Base-by-base conservation (phyloP, 1,140 invertebrate species). In the Drosophila sulfurigaster region DNA sequence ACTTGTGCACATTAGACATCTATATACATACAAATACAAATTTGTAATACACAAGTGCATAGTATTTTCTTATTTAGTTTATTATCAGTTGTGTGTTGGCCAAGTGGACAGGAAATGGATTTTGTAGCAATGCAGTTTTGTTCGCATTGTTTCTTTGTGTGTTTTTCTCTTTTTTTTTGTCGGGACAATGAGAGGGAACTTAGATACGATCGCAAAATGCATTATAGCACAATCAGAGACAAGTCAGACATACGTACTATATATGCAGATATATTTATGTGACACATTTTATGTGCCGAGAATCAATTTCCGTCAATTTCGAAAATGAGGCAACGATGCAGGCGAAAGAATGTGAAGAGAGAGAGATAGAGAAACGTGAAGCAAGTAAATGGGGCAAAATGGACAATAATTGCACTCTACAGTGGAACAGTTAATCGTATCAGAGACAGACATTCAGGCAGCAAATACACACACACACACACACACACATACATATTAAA, bases 21-120 rank as follows among this genome's bases (percentile, higher is more conserved):
- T 25, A 25, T 25, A 25, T 25, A 25, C 20, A 25, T 4, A 4
- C 20, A 25, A 25, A 25, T 32, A 32, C 7, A 32, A 5, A 35
- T 35, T 38, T 6, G 5, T 32, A 8, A 56, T 11, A 38, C 6
- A 8, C 5, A 35, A 8, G 3, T 16, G 13, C n/a, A 20, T 25
- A 46, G 20, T 25, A 10, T 10, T 49, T 51, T 51, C 45, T 20
- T 49, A 41, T 66, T 32, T 32, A n/a, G 20, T 7, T 49, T 59
- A 46, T 63, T 73, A 77, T 77, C 75, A 73, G 75, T 35, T 52
- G 13, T 52, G 13, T n/a, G 60, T 76, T 76, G 74, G 70, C 70
- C 58, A 63, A 67, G 51, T 73, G 38, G 15, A 60, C 63, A 78
- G 78, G 78, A 86, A 78, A 74, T 78, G 62, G 60, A 83, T 52